Percentiles rank a stretch among this genome's conserved stretches.
Conservation (phyloP, 2,113 vertebrate species). For the Phrynocephalus versicolor region DNA sequence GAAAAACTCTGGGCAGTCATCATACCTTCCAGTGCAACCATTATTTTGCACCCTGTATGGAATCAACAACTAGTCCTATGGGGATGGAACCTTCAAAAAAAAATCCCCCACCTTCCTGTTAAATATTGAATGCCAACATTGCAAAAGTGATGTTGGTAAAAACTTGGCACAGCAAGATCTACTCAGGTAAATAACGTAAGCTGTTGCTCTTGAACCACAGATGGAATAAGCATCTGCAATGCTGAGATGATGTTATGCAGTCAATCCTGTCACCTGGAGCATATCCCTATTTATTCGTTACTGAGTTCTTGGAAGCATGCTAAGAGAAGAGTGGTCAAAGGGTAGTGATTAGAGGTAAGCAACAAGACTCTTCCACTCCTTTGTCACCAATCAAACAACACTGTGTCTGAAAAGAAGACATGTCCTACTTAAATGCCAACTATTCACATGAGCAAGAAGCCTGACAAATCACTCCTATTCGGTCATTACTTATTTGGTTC, state of each 20-base stretch:
- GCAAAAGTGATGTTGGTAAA: neutral
- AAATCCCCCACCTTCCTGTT: neutral
- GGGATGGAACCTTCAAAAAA: neutral
- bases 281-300: neutral
- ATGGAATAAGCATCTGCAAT: neutral
- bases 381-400: no score
- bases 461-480: no score
- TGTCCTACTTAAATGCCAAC: no score
- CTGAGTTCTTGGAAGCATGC: no score
- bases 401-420: no score
- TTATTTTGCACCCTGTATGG: neutral
- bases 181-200: neutral
- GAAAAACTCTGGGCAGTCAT: neutral
- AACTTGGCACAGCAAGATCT: neutral
- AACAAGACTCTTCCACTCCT: no score
- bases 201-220: neutral
- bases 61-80: neutral
- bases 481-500: no score
- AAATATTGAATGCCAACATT: neutral
- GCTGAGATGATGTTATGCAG: neutral
- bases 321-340: no score
- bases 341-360: no score
- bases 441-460: no score
- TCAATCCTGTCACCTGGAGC: neutral
- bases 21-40: neutral